phyloP scores from a whole-genome alignment of 2,888 invertebrate genomes.

The Ypsolopha scabrella region DNA sequence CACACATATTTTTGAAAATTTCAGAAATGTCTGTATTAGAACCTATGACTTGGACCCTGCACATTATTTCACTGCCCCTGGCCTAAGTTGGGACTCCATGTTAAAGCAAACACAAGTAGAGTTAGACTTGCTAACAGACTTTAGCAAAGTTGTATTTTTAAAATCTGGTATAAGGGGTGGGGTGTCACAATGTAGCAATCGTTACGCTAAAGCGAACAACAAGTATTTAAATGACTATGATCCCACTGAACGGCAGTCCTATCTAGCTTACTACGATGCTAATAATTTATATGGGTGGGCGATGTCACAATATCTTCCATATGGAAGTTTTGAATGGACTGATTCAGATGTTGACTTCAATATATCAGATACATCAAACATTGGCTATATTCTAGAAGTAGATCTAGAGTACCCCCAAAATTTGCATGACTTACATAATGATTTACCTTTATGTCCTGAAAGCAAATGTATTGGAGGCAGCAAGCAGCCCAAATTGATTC shows the following conservation, averaged over 20 bases:
- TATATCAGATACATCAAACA: constrained; percentile 5
- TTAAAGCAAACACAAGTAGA: no score
- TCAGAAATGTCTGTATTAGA: no score
- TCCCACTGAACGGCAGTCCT: constrained; percentile 12
- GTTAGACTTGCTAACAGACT: constrained; percentile 14
- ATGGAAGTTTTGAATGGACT: constrained; percentile 21
- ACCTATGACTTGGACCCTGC: no score
- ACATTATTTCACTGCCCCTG: no score
- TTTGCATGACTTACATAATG: constrained; percentile 18
- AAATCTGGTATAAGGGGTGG: constrained; percentile 14
- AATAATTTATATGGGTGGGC: constrained; percentile 31
- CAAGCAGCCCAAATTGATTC: constrained; percentile 13
- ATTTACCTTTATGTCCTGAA: constrained; percentile 2
- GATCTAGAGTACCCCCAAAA: constrained; percentile 19
- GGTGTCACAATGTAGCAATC: constrained; percentile 14
- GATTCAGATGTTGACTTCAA: constrained; percentile 9
- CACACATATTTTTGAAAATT: no score
- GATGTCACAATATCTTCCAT: constrained; percentile 24
- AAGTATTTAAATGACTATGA: constrained; percentile 18
- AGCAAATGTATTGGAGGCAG: neutral
- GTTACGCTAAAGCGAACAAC: constrained; percentile 26
- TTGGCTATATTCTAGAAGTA: constrained; percentile 22
- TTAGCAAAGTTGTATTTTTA: constrained; percentile 14
- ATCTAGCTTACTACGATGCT: constrained; percentile 23
- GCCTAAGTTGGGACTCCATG: no score